These are phyloP conservation scores for Cactoblastis cactorum DNA, from an alignment of 2,888 invertebrate genomes.

Conservation along the genomic window DNA sequence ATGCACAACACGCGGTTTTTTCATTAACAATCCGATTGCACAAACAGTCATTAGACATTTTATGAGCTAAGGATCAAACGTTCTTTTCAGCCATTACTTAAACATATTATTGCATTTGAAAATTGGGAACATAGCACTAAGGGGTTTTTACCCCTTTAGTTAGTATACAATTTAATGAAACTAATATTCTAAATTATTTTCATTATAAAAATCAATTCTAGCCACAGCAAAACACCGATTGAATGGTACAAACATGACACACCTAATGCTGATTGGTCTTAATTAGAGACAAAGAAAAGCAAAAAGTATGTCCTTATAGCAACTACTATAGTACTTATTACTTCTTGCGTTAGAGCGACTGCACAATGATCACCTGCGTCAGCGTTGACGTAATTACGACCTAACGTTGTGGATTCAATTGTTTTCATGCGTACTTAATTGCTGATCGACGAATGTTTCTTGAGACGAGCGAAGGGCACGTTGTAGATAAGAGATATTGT, in stretches of 20 bases:
- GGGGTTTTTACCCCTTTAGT: too few species aligned
- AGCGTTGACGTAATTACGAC: slow-evolving; percentile 42
- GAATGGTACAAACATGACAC: too few species aligned
- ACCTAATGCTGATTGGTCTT: too few species aligned
- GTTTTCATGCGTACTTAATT: slow-evolving; percentile 33
- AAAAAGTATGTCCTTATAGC: neutral
- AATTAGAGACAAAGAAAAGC: neutral
- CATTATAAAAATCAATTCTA: too few species aligned
- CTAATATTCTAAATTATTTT: too few species aligned
- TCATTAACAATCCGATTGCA: neutral
- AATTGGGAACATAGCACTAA: too few species aligned
- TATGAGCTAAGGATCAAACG: too few species aligned
- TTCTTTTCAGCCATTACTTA: too few species aligned
- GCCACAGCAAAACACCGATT: too few species aligned
- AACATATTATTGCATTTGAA: too few species aligned
- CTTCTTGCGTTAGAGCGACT: slow-evolving; percentile 36
- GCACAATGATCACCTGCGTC: slow-evolving; percentile 44
- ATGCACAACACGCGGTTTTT: neutral
- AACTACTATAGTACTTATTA: slow-evolving; percentile 23
- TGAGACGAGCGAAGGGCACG: slow-evolving; percentile 9
- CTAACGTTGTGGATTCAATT: slow-evolving; percentile 35
- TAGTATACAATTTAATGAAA: too few species aligned
- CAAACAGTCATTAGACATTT: neutral
- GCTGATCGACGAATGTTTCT: slow-evolving; percentile 30
- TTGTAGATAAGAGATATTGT: neutral